Conservation (phyloP, 2,113 vertebrate species). For the zebrafish (Danio rerio) region DNA sequence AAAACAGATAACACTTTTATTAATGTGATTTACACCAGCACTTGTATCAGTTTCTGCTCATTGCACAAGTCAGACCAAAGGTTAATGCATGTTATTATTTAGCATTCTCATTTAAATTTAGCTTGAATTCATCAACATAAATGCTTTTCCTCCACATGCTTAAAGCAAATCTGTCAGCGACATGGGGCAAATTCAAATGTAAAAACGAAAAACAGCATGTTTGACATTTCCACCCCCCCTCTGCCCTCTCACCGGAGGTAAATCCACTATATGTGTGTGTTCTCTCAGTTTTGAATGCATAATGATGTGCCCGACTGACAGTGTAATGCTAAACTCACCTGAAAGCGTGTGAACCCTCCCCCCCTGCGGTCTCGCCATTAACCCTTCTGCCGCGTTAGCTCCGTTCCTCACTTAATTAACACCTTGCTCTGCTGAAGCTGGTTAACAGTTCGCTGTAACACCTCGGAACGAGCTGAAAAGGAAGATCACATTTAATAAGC, state of each 20-base stretch:
- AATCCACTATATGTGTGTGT: slow-evolving; percentile 18
- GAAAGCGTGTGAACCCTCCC: slow-evolving; percentile 39
- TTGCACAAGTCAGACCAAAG: too few species aligned
- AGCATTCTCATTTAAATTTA: too few species aligned
- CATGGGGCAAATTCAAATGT: background rate
- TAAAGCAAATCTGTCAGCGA: background rate
- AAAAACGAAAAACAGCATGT: background rate
- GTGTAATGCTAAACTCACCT: slow-evolving; percentile 32
- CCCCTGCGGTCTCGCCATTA: slow-evolving; percentile 4
- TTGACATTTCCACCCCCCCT: slow-evolving; percentile 18
- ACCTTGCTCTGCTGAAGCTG: slow-evolving; percentile 33
- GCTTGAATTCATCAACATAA: too few species aligned
- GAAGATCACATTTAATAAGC: slow-evolving; percentile 26
- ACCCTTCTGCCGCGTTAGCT: slow-evolving; percentile 1
- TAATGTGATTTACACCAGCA: too few species aligned
- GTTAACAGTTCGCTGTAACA: slow-evolving; percentile 35
- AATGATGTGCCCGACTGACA: slow-evolving; percentile 26
- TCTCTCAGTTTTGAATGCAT: slow-evolving; percentile 3
- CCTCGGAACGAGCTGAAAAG: slow-evolving; percentile 28
- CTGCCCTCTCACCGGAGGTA: slow-evolving; percentile 51
- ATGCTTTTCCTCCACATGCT: too few species aligned
- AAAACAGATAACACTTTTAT: too few species aligned
- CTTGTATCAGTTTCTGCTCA: too few species aligned
- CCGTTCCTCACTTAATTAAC: slow-evolving; percentile 36
- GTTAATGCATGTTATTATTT: too few species aligned